Base-by-base conservation (phyloP, 2,113 vertebrate genomes). In the Saguinus midas region DNA sequence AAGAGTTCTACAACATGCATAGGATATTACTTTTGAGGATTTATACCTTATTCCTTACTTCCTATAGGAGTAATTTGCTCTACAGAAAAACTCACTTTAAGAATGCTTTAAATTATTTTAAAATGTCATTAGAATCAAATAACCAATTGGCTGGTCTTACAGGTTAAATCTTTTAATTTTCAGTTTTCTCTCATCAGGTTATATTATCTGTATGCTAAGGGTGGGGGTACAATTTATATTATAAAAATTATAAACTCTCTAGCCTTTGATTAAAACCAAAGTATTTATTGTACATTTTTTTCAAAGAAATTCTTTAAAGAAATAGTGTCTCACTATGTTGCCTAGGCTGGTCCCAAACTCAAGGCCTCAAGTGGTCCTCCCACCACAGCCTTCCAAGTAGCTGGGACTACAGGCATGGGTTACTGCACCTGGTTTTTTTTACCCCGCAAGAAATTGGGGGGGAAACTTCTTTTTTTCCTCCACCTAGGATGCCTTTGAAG, bases 41-140 rank as follows among this genome's bases (percentile, higher is more conserved):
- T 87, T 87, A 79, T 1, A 66, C 21, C 45, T 88, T 58, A 87
- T 57, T 58, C 12, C 25, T 66, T 35, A 75, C 12, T 88, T 87
- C n/a, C 29, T 75, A 79, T 40, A 95, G 72, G 57, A 83, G 52
- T 29, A 95, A 66, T 68, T 57, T 87, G 29, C 20, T 86, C 23
- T 95, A 95, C 0, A 80, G 70, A 75, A 87, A 89, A 84, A 25
- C 20, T 84, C 55, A 70, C 32, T 82, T 57, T 78, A 7, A 50
- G 76, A 97, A 61, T 45, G 29, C 29, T 64, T 87, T 64, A 81
- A 83, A 40, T 21, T 76, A 88, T 73, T 80, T 94, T 35, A 94
- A 88, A 96, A 86, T 27, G 13, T 64, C 64, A 43, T 87, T 83
- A 52, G 23, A 79, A 90, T 92, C 55, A 93, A 80, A 70, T 76